Percentiles rank a stretch among this genome's conserved stretches.
These are phyloP conservation scores for Cariama cristata DNA, from an alignment of 2,113 vertebrate genomes.

Conservation along the genomic window DNA sequence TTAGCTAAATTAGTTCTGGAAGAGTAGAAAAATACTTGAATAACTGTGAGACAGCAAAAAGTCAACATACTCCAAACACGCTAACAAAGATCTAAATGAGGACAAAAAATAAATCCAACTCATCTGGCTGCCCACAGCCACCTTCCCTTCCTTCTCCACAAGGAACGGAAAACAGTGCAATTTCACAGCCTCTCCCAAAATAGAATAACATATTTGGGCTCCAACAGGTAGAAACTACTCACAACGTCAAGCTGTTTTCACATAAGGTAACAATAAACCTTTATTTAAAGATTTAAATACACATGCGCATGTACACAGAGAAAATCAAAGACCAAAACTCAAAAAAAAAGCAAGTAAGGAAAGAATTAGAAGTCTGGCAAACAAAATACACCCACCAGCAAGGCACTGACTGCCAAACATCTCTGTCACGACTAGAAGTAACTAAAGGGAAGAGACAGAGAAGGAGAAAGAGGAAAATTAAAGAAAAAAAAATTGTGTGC, in stretches of 20 bases:
- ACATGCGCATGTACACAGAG: fast-evolving
- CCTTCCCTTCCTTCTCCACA: not conserved
- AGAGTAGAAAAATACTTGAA: not conserved
- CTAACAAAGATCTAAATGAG: not conserved
- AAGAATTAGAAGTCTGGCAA: not conserved
- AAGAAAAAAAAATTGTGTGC: not conserved
- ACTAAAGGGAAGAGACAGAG: not conserved
- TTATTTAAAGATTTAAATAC: not conserved
- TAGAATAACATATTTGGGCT: not conserved
- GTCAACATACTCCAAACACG: not conserved
- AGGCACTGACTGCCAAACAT: not conserved
- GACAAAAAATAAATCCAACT: not conserved
- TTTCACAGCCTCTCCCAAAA: not conserved
- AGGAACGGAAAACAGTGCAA: not conserved
- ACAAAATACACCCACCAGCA: not conserved
- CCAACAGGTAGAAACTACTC: not conserved
- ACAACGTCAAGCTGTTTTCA: not conserved
- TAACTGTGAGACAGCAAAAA: not conserved
- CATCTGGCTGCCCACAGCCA: not conserved
- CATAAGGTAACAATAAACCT: not conserved
- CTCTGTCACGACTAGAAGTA: fast-evolving
- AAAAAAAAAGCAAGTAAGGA: not conserved
- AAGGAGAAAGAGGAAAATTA: not conserved
- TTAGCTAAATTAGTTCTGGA: not conserved
- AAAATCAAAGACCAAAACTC: not conserved